Base-by-base conservation (phyloP, 2,888 invertebrate species). In the Cosmia trapezina region DNA sequence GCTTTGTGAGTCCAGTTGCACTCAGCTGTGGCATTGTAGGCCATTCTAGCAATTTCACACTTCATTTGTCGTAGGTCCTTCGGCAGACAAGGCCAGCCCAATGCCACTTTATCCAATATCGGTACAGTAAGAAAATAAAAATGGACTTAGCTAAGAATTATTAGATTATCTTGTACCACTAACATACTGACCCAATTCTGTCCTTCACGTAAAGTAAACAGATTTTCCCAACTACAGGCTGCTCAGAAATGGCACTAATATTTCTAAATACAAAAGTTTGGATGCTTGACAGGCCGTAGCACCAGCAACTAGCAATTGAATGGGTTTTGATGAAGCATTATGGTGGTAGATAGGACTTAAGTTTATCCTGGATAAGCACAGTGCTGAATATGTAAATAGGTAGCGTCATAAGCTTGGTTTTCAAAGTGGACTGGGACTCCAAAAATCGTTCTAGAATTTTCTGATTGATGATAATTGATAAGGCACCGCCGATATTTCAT, bases 141-240 rank as follows among this genome's bases (percentile, higher is more conserved):
- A 70, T n/a, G 11, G 22, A 11, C 17, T 63, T 49, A 17, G n/a
- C 11, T 60, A n/a, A 60, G 28, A 49, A 43, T 57, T 33, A 68
- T 64, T 61, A 49, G 12, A 56, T 78, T 64, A 65, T 73, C 64
- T 68, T 61, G 56, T 57, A 57, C 63, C 41, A 67, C 60, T 73
- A 61, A 78, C 73, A 72, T 14, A 66, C 45, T 78, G 43, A 61
- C 73, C 64, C 43, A 73, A 62, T 68, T 78, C 56, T 22, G 28
- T 53, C 60, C 9, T 45, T 56, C 41, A 47, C 6, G 51, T n/a
- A n/a, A n/a, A n/a, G n/a, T n/a, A n/a, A n/a, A n/a, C 19, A 41
- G 28, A 11, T 60, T 64, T 45, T 17, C 1, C 7, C 3, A 41
- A 57, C 9, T 51, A 12, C 17, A 53, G n/a, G n/a, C 9, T 28